Evolutionary conservation across 37 sponge, comb jelly and placozoan genomes (phyloP), one percentile per base, ranked within the genome.

Genomic region (Hormiphora californensis): DNA sequence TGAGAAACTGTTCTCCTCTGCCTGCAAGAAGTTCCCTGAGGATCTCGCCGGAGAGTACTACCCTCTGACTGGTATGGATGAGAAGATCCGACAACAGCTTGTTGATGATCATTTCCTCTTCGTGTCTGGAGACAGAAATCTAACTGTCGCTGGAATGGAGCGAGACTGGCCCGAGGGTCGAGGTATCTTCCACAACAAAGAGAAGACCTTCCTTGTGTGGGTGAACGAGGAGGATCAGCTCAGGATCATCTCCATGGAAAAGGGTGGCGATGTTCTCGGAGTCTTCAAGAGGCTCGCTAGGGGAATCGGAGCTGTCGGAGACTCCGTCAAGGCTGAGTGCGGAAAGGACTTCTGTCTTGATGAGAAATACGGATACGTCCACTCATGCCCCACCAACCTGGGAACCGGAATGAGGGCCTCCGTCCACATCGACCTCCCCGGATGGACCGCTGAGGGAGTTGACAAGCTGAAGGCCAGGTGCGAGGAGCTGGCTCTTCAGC

Each of bases 221-320:
- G 91, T 95, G 23, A 93, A 93, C 85, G 96, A 95, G 54, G 96
- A 95, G 61, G 96, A 95, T 65, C 96, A 95, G 89, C 78, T 87
- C 9, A 89, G 96, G 63, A 89, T 95, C 87, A 95, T 95, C 85
- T 91, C 91, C 86, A 95, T 95, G 96, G 89, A 95, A 90, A 93
- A 89, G 73, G 89, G 93, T 49, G 89, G 89, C 32, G 91, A 91
- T 88, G 85, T 89, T 51, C 69, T 54, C 69, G 67, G 86, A 54
- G 89, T 87, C 54, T 85, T 87, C 86, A 73, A 61, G 36, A 51
- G 94, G 36, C 63, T 89, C 51, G 90, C 91, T 61, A 34, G 61
- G 22, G 90, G 90, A 68, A 39, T 89, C 86, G 63, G 62, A n/a
- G 32, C 54, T 41, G 59, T 89, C 22, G 90, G 55, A 37, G 87